Percentiles rank a stretch among this genome's conserved stretches.
These are phyloP conservation scores for Metallyticus violacea DNA, from an alignment of 2,888 invertebrate genomes.

Conservation along the genomic window DNA sequence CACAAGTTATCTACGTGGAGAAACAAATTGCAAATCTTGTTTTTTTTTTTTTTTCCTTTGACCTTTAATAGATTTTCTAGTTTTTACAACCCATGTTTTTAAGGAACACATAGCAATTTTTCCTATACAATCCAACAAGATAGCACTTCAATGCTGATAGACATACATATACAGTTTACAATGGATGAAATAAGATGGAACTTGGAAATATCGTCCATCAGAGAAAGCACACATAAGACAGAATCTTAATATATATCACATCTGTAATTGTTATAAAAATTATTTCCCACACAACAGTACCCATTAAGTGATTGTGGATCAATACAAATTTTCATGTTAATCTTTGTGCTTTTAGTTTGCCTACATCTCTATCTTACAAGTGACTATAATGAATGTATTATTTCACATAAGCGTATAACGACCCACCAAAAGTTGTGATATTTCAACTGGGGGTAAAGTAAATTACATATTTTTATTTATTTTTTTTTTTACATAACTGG, in stretches of 20 bases:
- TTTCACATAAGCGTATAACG: slow-evolving; percentile 28
- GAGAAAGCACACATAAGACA: slow-evolving; percentile 28
- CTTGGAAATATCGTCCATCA: slow-evolving; percentile 22
- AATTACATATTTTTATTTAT: not conserved
- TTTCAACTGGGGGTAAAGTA: slow-evolving; percentile 1
- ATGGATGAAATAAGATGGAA: slow-evolving; percentile 18
- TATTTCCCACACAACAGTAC: slow-evolving; percentile 10
- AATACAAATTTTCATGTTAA: not conserved
- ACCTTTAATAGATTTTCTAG: not conserved
- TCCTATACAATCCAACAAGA: slow-evolving; percentile 17
- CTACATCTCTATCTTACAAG: slow-evolving; percentile 28
- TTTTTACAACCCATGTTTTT: slow-evolving; percentile 15
- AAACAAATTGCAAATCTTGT: too few relatives aligned
- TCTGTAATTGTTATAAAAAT: slow-evolving; percentile 14
- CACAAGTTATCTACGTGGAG: not conserved
- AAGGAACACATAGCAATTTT: slow-evolving; percentile 10
- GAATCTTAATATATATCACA: slow-evolving; percentile 24
- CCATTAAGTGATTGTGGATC: slow-evolving; percentile 14
- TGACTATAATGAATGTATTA: slow-evolving; percentile 24
- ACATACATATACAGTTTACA: slow-evolving; percentile 10
- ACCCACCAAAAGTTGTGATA: slow-evolving; percentile 5
- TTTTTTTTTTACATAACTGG: not conserved
- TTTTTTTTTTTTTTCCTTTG: not conserved
- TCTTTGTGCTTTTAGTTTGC: slow-evolving; percentile 19
- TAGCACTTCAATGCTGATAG: not conserved